Percentiles rank a stretch among this genome's conserved stretches.
phyloP scores from a whole-genome alignment of 1,140 invertebrate genomes.

The Alviniconcha marisindica region DNA sequence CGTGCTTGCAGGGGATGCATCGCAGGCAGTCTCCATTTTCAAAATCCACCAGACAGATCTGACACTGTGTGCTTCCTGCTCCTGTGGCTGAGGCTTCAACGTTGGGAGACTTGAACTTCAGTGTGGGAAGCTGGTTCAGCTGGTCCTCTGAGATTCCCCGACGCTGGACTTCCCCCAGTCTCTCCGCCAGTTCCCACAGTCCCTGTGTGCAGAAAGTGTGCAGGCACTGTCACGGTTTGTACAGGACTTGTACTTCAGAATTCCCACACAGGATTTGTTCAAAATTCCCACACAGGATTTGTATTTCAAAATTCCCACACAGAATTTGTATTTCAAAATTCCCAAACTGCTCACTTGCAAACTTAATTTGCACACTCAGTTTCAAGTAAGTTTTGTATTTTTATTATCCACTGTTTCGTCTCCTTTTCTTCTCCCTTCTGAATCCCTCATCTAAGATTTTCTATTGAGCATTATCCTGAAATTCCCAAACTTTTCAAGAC shows the following conservation, averaged over 20 bases:
- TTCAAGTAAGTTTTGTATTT: too few species aligned
- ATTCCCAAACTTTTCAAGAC: too few species aligned
- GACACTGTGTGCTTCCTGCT: slow-evolving; percentile 33
- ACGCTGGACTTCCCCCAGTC: slow-evolving; percentile 50
- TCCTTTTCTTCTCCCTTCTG: too few species aligned
- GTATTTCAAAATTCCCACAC: not conserved
- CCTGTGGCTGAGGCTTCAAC: not conserved
- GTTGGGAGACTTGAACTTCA: slow-evolving; percentile 36
- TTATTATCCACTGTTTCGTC: too few species aligned
- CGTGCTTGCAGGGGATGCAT: slow-evolving; percentile 90
- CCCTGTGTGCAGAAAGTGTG: slow-evolving; percentile 25
- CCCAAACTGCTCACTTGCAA: too few species aligned
- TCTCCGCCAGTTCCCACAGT: slow-evolving; percentile 55
- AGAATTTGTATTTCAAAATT: not conserved
- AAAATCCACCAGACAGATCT: slow-evolving; percentile 54
- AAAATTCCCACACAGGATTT: too few species aligned
- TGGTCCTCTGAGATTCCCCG: slow-evolving; percentile 48
- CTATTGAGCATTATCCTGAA: too few species aligned
- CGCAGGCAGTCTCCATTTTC: slow-evolving; percentile 50
- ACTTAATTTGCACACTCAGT: too few species aligned
- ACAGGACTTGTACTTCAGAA: too few species aligned
- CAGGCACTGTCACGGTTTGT: too few species aligned
- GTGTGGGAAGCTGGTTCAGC: slow-evolving; percentile 39
- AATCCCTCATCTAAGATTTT: too few species aligned
- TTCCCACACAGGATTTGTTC: too few species aligned